Evolutionary conservation across 1,140 invertebrate species (phyloP).

Genomic region (Ceratina japonica): DNA sequence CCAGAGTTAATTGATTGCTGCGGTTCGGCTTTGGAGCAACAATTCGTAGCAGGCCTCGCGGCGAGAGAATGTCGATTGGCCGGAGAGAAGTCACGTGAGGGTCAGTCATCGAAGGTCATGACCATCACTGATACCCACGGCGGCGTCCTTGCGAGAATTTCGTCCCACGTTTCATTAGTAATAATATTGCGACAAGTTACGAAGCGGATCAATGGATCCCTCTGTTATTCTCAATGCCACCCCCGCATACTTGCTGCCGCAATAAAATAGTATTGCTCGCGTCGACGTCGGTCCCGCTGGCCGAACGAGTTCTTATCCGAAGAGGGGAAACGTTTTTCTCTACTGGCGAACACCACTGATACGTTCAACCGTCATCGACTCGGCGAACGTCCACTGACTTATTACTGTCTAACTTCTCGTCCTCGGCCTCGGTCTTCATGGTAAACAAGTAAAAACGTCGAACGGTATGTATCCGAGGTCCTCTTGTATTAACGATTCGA

Average conservation of each 20-base stretch:
- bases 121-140: background rate
- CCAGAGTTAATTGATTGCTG: slow-evolving; percentile 2
- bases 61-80: slow-evolving; percentile 34
- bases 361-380: too few species aligned
- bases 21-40: background rate
- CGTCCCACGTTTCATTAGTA: background rate
- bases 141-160: background rate
- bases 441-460: too few species aligned
- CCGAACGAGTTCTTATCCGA: background rate
- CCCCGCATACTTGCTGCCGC: too few species aligned
- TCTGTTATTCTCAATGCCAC: background rate
- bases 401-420: too few species aligned
- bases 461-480: too few species aligned
- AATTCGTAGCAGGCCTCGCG: slow-evolving; percentile 26
- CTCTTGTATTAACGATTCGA: too few species aligned
- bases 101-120: slow-evolving; percentile 43
- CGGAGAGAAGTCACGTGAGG: slow-evolving; percentile 36
- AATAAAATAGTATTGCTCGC: background rate
- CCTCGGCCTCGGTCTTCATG: too few species aligned
- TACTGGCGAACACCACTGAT: too few species aligned
- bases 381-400: too few species aligned
- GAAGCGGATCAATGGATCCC: slow-evolving; percentile 23
- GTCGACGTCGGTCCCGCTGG: background rate
- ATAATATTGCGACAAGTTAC: slow-evolving; percentile 5
- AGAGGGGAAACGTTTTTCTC: too few species aligned